Evolutionary conservation across 2,797 vertebrate genomes (phyloP), one percentile per base, ranked within the genome.

Genomic region (Spondyliosoma cantharus): DNA sequence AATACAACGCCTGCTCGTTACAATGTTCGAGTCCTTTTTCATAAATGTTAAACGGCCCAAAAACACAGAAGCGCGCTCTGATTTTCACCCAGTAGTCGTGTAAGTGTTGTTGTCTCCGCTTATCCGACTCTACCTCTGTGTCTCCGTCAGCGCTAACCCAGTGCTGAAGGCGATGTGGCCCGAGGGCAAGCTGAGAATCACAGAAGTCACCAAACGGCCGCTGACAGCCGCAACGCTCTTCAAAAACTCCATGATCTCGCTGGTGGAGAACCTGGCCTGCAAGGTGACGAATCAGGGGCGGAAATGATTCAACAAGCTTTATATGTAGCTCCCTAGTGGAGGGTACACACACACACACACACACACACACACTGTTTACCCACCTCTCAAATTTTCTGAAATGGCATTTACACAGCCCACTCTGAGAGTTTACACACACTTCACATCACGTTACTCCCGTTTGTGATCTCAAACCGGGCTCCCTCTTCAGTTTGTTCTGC

Each of bases 131-230:
- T 54, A 8, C 9, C 11, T 22, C 29, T 53, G 5, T 2, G 3
- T 62, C 63, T 75, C 73, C 87, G 29, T 20, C 87, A 99, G 98
- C 86, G 95, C 96, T 7, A 99, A 99, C 92, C 93, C 96, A 0
- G 98, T 99, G 65, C 85, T 99, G 90, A 99, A 97, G 92, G 95
- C 72, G 45, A 99, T 99, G 98, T 99, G 98, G 98, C 98, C 98
- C 0, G 98, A 99, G 89, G 98, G 98, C 45, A 99, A 99, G 73
- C 93, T 99, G 90, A 96, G 98, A 89, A 99, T 99, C 89, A 99
- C 97, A 0, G 98, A 99, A 90, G 98, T 99, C 87, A 99, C 98
- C 88, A 99, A 99, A 80, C 94, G 98, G 0, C 98, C 98, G 2
- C 92, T 97, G 76, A 99, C 98, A 0, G 97, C 98, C 0, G 98